A percentile compares a stretch with the other conserved stretches of the same genome.
Evolutionary conservation across 2,888 invertebrate species (phyloP).

Genomic region (Cephus rjabovi): DNA sequence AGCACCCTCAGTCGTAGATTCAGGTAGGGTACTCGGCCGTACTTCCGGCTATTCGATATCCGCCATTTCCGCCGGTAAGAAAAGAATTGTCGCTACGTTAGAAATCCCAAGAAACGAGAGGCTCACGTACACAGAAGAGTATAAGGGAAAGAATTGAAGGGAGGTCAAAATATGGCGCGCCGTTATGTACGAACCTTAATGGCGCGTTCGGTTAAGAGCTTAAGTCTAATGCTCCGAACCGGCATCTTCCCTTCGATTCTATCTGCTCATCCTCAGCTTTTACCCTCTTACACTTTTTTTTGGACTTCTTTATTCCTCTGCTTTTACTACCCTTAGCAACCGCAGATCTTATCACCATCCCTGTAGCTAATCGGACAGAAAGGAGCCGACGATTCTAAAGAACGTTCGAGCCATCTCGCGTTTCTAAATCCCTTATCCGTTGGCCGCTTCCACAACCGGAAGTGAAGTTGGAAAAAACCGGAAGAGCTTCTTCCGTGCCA

Average conservation of each 20-base stretch:
- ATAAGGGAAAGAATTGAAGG: neutral
- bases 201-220: constrained; percentile 43
- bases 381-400: neutral
- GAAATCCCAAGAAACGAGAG: neutral
- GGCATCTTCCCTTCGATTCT: constrained; percentile 16
- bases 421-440: neutral
- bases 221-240: constrained; percentile 36
- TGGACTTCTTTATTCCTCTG: constrained; percentile 11
- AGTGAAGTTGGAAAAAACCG: neutral
- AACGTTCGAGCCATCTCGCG: neutral
- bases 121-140: neutral
- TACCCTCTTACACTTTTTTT: constrained; percentile 20
- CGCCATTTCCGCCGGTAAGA: neutral
- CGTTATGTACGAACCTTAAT: constrained; percentile 29
- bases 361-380: neutral
- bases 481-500: neutral
- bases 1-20: neutral
- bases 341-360: neutral
- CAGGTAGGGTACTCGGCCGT: neutral
- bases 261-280: neutral
- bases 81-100: neutral
- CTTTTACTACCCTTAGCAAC: neutral
- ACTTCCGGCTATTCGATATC: neutral
- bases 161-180: neutral
- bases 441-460: neutral